Evolutionary conservation across 1,140 invertebrate species (phyloP).

Genomic region (Leptonema lineaticorne): DNA sequence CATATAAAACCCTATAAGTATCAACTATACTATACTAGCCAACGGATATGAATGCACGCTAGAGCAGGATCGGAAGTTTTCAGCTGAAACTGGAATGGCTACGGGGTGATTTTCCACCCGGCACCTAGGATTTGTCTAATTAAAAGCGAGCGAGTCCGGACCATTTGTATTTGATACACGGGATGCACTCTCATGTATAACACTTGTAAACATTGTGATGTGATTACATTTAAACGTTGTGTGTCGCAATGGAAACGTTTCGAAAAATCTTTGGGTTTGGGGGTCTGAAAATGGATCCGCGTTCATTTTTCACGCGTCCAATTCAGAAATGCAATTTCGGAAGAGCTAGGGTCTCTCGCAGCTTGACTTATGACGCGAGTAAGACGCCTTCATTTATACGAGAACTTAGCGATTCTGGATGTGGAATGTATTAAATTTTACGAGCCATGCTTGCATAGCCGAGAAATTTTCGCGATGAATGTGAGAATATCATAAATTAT

Average conservation of each 20-base stretch:
- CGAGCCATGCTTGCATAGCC: too few species aligned
- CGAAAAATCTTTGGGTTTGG: neutral
- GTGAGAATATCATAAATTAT: too few species aligned
- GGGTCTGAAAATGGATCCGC: neutral
- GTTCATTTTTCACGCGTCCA: constrained; percentile 12
- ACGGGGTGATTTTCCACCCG: constrained; percentile 8
- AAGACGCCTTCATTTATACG: neutral
- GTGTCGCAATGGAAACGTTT: neutral
- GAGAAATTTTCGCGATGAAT: too few species aligned
- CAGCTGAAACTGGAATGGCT: too few species aligned
- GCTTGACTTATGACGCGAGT: constrained; percentile 4
- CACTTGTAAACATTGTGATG: constrained; percentile 39
- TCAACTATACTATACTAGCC: too few species aligned
- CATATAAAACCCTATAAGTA: too few species aligned
- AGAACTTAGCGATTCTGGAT: neutral
- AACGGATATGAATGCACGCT: too few species aligned
- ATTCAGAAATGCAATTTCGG: constrained; percentile 9
- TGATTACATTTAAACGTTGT: constrained; percentile 34
- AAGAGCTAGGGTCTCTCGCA: neutral
- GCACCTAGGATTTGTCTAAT: constrained; percentile 24
- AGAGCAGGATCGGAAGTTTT: too few species aligned
- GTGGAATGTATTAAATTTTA: neutral
- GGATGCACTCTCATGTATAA: constrained; percentile 35
- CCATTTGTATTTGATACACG: constrained; percentile 37
- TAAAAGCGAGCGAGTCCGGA: constrained; percentile 26